Evolutionary conservation across 2,113 vertebrate species (phyloP).

Genomic region (Pelusios castaneus): DNA sequence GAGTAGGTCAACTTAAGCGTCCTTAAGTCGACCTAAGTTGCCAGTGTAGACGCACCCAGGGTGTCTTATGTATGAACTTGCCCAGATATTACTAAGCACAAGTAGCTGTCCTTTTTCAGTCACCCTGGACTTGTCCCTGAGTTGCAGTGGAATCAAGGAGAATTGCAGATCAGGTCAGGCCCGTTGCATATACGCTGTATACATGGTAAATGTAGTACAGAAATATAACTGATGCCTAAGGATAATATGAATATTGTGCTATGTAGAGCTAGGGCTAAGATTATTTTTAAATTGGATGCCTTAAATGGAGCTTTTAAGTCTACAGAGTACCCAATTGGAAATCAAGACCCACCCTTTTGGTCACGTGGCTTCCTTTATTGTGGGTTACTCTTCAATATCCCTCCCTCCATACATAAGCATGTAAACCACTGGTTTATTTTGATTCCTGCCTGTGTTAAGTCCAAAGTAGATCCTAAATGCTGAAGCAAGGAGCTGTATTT

Average conservation of each 20-base stretch:
- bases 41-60: too few species aligned
- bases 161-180: not conserved
- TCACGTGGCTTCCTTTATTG: not conserved
- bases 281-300: not conserved
- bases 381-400: not conserved
- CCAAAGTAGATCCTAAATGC: not conserved
- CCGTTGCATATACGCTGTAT: not conserved
- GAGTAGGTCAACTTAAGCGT: too few species aligned
- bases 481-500: not conserved
- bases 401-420: not conserved
- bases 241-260: not conserved
- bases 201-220: not conserved
- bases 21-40: too few species aligned
- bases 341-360: too few species aligned
- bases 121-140: not conserved
- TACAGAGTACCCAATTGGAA: not conserved
- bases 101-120: not conserved
- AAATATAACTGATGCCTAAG: not conserved
- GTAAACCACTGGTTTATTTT: not conserved
- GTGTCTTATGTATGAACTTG: too few species aligned
- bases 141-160: not conserved
- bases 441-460: not conserved
- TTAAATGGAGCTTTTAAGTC: not conserved
- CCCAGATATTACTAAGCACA: not conserved
- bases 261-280: not conserved